Evolutionary conservation across 2,888 invertebrate genomes (phyloP).

Genomic region (Pyrgus malvae): DNA sequence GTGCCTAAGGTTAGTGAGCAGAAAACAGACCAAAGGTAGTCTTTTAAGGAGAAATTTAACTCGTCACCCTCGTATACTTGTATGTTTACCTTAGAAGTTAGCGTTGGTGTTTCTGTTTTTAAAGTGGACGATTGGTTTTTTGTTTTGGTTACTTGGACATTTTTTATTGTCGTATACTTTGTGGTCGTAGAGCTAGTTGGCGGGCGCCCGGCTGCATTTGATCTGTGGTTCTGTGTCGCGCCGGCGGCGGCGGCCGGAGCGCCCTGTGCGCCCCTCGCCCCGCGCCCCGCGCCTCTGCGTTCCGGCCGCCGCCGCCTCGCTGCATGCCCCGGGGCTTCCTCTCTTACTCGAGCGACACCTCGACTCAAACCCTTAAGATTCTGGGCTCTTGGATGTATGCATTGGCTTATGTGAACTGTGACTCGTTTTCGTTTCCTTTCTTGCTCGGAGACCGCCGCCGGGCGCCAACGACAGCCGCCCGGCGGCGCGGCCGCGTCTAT

Average conservation of each 20-base stretch:
- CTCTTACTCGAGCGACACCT: constrained; percentile 75
- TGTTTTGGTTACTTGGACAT: constrained; percentile 55
- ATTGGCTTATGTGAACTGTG: constrained; percentile 82
- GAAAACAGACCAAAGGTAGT: constrained; percentile 89
- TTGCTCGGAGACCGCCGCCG: constrained; percentile 70
- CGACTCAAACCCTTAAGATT: constrained; percentile 81
- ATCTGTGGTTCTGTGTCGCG: constrained; percentile 77
- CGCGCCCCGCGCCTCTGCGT: constrained; percentile 43
- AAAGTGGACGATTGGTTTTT: constrained; percentile 74
- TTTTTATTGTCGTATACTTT: constrained; percentile 72
- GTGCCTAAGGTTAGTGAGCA: constrained; percentile 99
- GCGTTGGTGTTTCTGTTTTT: constrained; percentile 79
- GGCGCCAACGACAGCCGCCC: constrained; percentile 58
- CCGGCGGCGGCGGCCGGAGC: constrained; percentile 58
- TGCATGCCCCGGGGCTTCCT: constrained; percentile 79
- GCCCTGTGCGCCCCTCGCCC: constrained; percentile 30
- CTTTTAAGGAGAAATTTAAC: constrained; percentile 80
- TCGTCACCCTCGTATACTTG: constrained; percentile 82
- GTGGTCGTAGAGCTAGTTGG: constrained; percentile 78
- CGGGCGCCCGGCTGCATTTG: constrained; percentile 79
- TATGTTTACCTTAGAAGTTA: constrained; percentile 81
- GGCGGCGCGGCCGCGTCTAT: constrained; percentile 72
- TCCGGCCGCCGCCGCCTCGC: constrained; percentile 71
- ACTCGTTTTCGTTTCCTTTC: constrained; percentile 82
- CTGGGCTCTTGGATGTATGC: constrained; percentile 82